A percentile compares a stretch with the other conserved stretches of the same genome.
Evolutionary conservation across 1,140 invertebrate species (phyloP).

Genomic region (Nixonia krombeini): DNA sequence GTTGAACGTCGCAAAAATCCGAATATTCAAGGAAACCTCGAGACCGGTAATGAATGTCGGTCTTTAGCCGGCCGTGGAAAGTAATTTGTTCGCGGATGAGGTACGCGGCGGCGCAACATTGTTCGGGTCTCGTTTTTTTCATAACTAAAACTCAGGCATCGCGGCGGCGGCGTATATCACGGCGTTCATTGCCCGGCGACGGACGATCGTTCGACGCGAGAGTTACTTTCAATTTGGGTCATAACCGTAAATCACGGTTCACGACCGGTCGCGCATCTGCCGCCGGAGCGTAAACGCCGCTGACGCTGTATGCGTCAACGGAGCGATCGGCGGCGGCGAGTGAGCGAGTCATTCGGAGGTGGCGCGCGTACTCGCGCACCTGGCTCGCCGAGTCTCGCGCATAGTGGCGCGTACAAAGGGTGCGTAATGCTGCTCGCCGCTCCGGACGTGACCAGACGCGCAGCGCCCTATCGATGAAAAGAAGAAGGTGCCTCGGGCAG

Average conservation of each 20-base stretch:
- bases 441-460: slow-evolving; percentile 60
- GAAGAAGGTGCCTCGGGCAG: slow-evolving; percentile 53
- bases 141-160: too few relatives aligned
- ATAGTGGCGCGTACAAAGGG: slow-evolving; percentile 57
- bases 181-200: background rate
- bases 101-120: too few relatives aligned
- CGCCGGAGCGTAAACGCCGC: background rate
- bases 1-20: too few relatives aligned
- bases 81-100: too few relatives aligned
- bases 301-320: background rate
- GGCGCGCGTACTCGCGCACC: slow-evolving; percentile 45
- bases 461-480: slow-evolving; percentile 59
- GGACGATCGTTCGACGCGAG: too few relatives aligned
- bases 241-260: background rate
- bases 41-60: too few relatives aligned
- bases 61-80: too few relatives aligned
- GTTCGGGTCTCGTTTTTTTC: too few relatives aligned
- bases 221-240: background rate
- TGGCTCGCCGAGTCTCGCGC: slow-evolving; percentile 46
- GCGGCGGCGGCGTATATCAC: too few relatives aligned
- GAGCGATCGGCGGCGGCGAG: background rate
- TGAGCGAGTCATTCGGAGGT: too few relatives aligned
- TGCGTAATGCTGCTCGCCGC: slow-evolving; percentile 55
- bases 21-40: too few relatives aligned
- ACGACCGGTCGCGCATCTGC: background rate